Conservation (phyloP, 2,113 vertebrate genomes). For the Propithecus coquereli region DNA sequence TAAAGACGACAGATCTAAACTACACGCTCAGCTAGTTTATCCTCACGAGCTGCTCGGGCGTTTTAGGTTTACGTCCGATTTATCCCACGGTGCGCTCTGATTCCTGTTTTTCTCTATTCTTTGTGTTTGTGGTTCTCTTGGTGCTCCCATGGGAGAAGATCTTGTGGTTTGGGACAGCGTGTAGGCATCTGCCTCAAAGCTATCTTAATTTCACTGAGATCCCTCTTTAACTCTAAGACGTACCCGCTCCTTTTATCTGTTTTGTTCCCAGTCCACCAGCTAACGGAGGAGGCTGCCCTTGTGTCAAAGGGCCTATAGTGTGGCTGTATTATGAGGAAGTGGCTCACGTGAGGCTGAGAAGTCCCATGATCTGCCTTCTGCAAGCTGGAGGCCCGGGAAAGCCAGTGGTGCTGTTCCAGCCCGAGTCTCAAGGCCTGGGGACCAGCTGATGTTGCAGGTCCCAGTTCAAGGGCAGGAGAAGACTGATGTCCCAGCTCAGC, state of each 20-base stretch:
- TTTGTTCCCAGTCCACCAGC: background rate
- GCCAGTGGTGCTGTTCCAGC: no score
- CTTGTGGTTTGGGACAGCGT: background rate
- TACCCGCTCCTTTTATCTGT: fast-evolving
- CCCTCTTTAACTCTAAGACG: background rate
- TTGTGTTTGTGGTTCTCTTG: background rate
- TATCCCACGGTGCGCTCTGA: background rate
- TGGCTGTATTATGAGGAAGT: background rate
- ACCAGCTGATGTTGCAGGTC: no score
- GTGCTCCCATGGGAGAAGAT: background rate
- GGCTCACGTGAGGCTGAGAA: background rate
- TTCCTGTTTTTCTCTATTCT: background rate
- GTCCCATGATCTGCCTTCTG: background rate
- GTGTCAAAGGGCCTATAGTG: fast-evolving
- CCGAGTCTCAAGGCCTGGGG: background rate
- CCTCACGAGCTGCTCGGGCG: no score
- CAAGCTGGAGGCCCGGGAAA: background rate
- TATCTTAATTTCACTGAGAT: background rate
- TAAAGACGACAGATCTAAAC: background rate
- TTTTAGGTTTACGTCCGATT: background rate
- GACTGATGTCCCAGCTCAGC: background rate
- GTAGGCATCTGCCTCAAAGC: background rate
- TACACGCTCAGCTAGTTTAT: background rate
- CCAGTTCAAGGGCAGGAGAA: background rate
- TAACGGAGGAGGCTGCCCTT: no score